A percentile compares a stretch with the other conserved stretches of the same genome.
Conservation (phyloP, 2,113 vertebrate genomes). For the Alligator mississippiensis region DNA sequence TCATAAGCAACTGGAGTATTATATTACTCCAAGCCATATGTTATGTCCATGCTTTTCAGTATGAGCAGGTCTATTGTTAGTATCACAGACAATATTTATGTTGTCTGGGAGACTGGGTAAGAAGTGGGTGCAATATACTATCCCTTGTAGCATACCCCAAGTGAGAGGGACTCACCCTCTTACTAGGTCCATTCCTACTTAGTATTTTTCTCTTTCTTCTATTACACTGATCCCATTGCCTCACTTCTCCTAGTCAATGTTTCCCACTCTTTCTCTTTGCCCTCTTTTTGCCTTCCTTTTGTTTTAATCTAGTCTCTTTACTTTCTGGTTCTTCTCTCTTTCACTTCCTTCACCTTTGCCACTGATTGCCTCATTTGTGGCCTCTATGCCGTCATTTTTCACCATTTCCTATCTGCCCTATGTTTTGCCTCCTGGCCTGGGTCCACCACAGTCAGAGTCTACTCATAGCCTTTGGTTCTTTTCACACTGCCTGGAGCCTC, state of each 20-base stretch:
- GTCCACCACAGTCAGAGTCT: not conserved
- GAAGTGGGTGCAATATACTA: not conserved
- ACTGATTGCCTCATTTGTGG: not conserved
- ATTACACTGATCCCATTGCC: not conserved
- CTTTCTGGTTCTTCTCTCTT: not conserved
- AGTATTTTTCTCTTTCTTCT: not conserved
- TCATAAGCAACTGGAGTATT: not conserved
- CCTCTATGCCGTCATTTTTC: not conserved
- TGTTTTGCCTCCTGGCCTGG: not conserved
- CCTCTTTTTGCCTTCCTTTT: not conserved
- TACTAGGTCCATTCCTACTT: not conserved
- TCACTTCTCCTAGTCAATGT: not conserved
- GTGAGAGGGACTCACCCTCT: not conserved
- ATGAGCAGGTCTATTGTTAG: not conserved
- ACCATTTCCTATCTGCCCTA: not conserved
- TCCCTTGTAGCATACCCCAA: not conserved
- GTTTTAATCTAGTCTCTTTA: no score
- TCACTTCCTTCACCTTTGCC: not conserved
- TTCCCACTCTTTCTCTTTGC: not conserved
- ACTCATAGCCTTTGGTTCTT: not conserved
- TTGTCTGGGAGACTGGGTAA: not conserved
- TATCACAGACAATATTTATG: accelerated
- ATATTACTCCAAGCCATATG: not conserved
- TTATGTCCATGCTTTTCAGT: not conserved
- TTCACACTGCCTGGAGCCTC: not conserved